Conservation (phyloP, 2,888 invertebrate genomes). For the Tholera decimalis region DNA sequence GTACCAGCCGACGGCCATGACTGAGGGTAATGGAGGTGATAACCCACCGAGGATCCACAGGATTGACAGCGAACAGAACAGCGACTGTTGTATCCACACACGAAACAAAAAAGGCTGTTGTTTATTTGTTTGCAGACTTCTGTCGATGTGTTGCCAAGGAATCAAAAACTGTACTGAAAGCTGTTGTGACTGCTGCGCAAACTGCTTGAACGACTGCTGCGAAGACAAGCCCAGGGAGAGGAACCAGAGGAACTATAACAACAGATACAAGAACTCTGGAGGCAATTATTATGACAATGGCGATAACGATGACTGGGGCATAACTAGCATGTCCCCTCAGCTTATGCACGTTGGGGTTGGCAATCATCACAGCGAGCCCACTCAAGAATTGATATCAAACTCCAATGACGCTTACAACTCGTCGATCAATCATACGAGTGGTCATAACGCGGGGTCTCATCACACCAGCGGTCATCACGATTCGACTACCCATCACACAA, state of each 20-base stretch:
- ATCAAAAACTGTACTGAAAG: constrained; percentile 64
- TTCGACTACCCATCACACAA: constrained; percentile 12
- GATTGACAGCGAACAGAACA: constrained; percentile 46
- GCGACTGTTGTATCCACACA: constrained; percentile 66
- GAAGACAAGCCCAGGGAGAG: constrained; percentile 61
- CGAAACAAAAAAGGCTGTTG: constrained; percentile 61
- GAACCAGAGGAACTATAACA: constrained; percentile 17
- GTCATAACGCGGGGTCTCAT: constrained; percentile 10
- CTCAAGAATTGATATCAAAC: constrained; percentile 12
- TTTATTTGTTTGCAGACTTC: constrained; percentile 57
- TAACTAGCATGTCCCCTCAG: constrained; percentile 33
- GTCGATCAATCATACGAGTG: constrained; percentile 4
- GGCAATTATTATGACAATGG: constrained; percentile 28
- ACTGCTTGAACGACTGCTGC: constrained; percentile 67
- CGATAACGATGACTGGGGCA: constrained; percentile 49
- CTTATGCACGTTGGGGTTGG: constrained; percentile 23
- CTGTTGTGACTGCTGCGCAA: constrained; percentile 67
- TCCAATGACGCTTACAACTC: constrained; percentile 14
- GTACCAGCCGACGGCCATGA: constrained; percentile 61
- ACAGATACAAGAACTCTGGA: constrained; percentile 40
- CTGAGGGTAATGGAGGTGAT: constrained; percentile 36
- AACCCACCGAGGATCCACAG: constrained; percentile 47
- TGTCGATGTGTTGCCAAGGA: constrained; percentile 60
- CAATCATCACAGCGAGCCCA: constrained; percentile 10
- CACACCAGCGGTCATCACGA: constrained; percentile 9